Conservation (phyloP, 2,797 vertebrate species). For the Gouania willdenowi region DNA sequence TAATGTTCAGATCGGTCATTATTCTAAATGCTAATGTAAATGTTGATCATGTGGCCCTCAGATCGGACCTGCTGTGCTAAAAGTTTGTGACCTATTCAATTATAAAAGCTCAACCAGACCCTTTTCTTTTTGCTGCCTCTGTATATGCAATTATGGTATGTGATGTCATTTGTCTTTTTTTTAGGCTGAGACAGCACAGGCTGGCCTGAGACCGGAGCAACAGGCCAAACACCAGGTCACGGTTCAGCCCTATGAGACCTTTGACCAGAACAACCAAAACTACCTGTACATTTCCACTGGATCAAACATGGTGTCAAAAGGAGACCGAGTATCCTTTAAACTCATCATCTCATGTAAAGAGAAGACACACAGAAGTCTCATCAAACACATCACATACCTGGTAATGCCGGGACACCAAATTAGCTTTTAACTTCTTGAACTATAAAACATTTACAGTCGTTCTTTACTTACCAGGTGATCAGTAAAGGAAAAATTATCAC, state of each 20-base stretch:
- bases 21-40: too few species aligned
- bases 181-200: conserved; percentile 58
- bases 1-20: too few species aligned
- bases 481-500: conserved; percentile 69
- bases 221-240: conserved; percentile 48
- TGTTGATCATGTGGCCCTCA: too few species aligned
- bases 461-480: conserved; percentile 54
- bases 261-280: neutral
- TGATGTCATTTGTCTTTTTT: neutral
- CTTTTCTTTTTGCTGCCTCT: too few species aligned
- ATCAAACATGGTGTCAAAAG: conserved; percentile 23
- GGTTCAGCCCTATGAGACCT: conserved; percentile 6
- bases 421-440: neutral
- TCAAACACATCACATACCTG: conserved; percentile 64
- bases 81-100: too few species aligned
- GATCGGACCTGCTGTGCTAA: too few species aligned
- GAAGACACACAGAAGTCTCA: neutral
- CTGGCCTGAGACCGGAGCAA: conserved; percentile 54
- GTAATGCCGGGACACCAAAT: conserved; percentile 48
- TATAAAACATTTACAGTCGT: neutral
- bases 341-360: conserved; percentile 15
- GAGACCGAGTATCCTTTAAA: conserved; percentile 28
- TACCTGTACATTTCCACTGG: conserved; percentile 55
- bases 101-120: too few species aligned
- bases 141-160: too few species aligned